Evolutionary conservation across 1,140 invertebrate species (phyloP), one percentile per base, ranked within the genome.

Genomic region (Pemphigus obesinymphae): DNA sequence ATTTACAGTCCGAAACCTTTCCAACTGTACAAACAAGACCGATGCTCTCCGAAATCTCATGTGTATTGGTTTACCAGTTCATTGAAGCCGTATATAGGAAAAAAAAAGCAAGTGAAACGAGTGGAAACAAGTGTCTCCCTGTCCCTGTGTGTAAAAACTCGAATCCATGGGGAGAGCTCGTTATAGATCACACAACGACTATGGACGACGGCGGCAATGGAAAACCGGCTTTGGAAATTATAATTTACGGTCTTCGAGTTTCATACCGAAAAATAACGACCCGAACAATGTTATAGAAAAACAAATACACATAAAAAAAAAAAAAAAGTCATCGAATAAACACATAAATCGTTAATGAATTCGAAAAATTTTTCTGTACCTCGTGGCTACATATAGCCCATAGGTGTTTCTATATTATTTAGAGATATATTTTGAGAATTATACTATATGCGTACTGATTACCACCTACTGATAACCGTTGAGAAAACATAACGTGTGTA

Each of bases 31-130:
- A 73, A 73, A 73, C 43, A 73, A 48, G 43, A 20, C 43, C 29
- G 13, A 15, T 17, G 29, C 43, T 31, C 70, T 73, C 26, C 17
- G 10, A 73, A 48, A 31, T 73, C 70, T 73, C 70, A 10, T 50
- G 70, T 48, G 45, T 73, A 73, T 73, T 73, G 31, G 70, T 73
- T 73, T 73, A 72, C 63, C 63, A 73, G 70, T 73, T 73, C 70
- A 73, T 31, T 50, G 70, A 73, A 73, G 43, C 43, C 70, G 68
- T 48, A 34, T 34, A 34, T n/a, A 20, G 40, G 45, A 26, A 70
- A 70, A 73, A 43, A 70, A 29, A 31, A 73, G 26, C 17, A 3
- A 73, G 43, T 31, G 31, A 73, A 73, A 73, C 45, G 70, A 73
- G 43, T 73, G 70, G 43, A 73, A 50, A 73, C 70, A 73, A 73